A percentile compares a stretch with the other conserved stretches of the same genome.
Conservation (phyloP, 2,888 invertebrate species). For the Drosophila subsilvestris region DNA sequence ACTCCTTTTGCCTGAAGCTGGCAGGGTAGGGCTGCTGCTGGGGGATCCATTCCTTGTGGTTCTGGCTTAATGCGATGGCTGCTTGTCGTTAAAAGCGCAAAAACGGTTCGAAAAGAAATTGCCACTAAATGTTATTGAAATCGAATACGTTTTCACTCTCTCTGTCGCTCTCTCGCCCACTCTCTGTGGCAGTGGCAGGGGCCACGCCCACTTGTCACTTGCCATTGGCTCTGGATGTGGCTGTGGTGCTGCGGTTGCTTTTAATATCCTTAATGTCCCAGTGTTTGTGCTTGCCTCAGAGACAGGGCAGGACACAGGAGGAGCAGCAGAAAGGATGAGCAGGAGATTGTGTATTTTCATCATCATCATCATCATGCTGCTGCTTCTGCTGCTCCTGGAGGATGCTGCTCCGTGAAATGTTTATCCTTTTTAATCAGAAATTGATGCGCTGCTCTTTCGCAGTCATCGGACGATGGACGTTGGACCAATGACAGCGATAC, state of each 20-base stretch:
- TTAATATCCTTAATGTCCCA: constrained; percentile 44
- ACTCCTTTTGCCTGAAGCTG: constrained; percentile 1
- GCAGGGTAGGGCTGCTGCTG: constrained; percentile 16
- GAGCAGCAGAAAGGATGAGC: background rate
- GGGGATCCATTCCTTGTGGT: constrained; percentile 29
- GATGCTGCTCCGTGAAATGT: constrained; percentile 25
- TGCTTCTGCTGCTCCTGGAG: constrained; percentile 26
- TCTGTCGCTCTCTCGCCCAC: background rate
- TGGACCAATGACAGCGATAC: constrained; percentile 5
- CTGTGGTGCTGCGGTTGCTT: constrained; percentile 25
- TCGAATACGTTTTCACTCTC: constrained; percentile 53
- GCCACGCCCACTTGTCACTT: constrained; percentile 46
- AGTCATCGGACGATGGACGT: constrained; percentile 7
- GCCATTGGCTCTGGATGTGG: constrained; percentile 1
- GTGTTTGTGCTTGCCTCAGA: constrained; percentile 2
- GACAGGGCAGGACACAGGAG: background rate
- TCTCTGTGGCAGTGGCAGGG: background rate
- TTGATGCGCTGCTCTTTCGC: constrained; percentile 51
- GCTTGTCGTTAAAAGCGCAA: constrained; percentile 63
- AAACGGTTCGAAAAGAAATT: constrained; percentile 58
- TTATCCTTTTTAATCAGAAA: constrained; percentile 62
- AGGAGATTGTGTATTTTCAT: constrained; percentile 22
- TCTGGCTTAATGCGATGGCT: constrained; percentile 42
- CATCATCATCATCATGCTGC: constrained; percentile 13
- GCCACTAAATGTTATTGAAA: constrained; percentile 78